These are phyloP conservation scores for Microcebus jonahi DNA, from an alignment of 2,113 vertebrate species.

Conservation along the genomic window DNA sequence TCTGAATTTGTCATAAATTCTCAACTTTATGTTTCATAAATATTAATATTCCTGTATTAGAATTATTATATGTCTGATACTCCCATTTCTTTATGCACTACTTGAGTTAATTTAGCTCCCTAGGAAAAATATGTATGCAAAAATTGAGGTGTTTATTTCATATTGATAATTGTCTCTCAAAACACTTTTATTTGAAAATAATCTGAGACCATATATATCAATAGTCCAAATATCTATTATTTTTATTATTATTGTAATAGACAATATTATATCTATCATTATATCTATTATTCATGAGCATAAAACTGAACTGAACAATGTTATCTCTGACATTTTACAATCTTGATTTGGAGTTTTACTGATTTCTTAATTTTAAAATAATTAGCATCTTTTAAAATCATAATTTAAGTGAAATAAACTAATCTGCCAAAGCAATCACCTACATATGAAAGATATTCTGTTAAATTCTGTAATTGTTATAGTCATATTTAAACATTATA, in stretches of 20 bases:
- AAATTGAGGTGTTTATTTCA: not conserved
- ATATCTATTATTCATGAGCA: not conserved
- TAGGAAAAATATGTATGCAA: not conserved
- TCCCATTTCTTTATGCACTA: not conserved
- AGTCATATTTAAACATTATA: not conserved
- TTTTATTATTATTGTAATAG: not conserved
- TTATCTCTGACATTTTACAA: not conserved
- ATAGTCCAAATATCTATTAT: not conserved
- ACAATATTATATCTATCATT: not conserved
- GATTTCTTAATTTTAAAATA: not conserved
- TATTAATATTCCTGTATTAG: not conserved
- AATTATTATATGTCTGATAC: not conserved
- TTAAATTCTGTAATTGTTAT: not conserved
- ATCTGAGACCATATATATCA: not conserved
- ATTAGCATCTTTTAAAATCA: not conserved
- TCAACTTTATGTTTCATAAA: not conserved
- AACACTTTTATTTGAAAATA: not conserved
- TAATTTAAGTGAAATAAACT: not conserved
- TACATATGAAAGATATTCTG: not conserved
- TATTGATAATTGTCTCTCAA: not conserved
- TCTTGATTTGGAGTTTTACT: not conserved
- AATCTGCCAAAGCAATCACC: not conserved
- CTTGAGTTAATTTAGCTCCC: not conserved
- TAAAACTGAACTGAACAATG: not conserved
- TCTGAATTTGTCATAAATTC: not conserved